phyloP scores from a whole-genome alignment of 2,113 vertebrate species.

The Bucco capensis region DNA sequence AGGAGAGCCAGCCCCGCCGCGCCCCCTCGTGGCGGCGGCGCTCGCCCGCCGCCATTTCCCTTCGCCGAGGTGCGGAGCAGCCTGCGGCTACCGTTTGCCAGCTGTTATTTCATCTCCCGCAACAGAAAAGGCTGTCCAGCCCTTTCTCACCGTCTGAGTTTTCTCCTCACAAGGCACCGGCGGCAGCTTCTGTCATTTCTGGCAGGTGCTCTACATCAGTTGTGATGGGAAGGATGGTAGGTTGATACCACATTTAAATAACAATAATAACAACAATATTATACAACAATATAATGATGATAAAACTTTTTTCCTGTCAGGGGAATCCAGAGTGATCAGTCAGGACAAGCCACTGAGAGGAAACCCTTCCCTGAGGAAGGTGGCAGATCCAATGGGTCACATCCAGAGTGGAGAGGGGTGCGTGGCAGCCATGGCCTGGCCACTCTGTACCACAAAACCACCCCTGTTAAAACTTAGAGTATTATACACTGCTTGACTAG shows the following conservation, averaged over 20 bases:
- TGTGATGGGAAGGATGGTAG: not conserved
- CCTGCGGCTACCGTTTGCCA: not conserved
- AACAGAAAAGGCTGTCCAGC: fast-evolving
- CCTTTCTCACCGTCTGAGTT: not conserved
- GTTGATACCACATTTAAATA: not conserved
- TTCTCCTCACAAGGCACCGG: not conserved
- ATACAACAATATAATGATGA: too few relatives aligned
- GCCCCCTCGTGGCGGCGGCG: not conserved
- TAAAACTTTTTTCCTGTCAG: not conserved
- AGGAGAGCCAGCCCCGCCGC: not conserved
- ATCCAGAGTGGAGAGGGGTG: fast-evolving
- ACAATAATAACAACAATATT: not conserved
- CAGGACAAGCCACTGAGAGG: not conserved
- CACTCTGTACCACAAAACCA: not conserved
- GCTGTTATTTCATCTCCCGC: too few relatives aligned
- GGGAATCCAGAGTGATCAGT: not conserved
- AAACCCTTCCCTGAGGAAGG: not conserved
- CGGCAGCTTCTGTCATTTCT: not conserved
- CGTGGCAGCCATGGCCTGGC: not conserved
- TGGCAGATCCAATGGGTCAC: fast-evolving
- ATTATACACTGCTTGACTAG: not conserved
- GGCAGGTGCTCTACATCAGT: too few relatives aligned
- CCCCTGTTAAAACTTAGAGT: not conserved
- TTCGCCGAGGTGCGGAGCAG: not conserved
- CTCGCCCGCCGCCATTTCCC: not conserved